phyloP scores from a whole-genome alignment of 2,797 vertebrate species.

The Danio kyathit region DNA sequence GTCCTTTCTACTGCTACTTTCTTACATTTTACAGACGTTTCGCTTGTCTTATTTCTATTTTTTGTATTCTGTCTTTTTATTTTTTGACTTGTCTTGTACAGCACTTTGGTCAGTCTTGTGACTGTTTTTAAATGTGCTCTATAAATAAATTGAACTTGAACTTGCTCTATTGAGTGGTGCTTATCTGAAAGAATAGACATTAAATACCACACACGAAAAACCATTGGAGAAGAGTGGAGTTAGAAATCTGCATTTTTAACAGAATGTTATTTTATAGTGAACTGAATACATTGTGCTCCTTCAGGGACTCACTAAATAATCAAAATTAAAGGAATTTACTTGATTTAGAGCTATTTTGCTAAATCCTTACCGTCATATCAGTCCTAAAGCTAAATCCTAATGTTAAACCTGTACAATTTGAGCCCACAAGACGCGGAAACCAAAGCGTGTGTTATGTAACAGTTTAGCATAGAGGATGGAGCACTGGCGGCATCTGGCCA shows the following conservation, averaged over 20 bases:
- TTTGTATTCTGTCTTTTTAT: no score
- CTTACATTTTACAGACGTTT: no score
- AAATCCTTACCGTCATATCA: not conserved
- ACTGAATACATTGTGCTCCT: not conserved
- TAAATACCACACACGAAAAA: constrained; percentile 43
- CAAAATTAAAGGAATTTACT: no score
- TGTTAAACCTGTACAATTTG: no score
- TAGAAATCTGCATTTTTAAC: constrained; percentile 28
- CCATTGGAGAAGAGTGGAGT: not conserved
- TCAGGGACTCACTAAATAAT: not conserved
- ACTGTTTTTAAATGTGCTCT: no score
- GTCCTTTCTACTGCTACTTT: no score
- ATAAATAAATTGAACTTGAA: no score
- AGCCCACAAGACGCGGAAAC: no score
- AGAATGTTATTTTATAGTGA: not conserved
- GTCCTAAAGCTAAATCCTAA: not conserved
- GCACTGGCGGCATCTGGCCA: not conserved
- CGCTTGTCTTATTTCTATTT: no score
- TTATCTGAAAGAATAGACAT: not conserved
- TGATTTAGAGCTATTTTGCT: not conserved
- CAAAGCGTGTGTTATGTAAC: not conserved
- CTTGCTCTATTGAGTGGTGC: not conserved
- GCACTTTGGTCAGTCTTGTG: no score
- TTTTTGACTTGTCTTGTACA: no score
- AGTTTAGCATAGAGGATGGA: not conserved